A percentile compares a stretch with the other conserved stretches of the same genome.
Conservation (phyloP, 2,797 vertebrate species). For the Tangara arthus region DNA sequence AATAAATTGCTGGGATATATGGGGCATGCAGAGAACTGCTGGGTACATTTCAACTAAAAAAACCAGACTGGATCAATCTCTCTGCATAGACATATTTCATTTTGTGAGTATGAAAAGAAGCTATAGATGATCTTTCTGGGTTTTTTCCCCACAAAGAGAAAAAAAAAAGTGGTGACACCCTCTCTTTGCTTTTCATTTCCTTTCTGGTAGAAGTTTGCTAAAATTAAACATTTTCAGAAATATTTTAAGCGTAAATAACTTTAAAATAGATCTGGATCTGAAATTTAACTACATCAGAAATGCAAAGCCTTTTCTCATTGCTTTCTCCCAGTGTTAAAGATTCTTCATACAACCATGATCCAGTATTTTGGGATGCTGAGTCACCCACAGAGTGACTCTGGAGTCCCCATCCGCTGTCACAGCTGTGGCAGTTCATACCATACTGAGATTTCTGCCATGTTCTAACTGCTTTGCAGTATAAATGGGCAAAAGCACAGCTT, state of each 20-base stretch:
- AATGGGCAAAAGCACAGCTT: not conserved
- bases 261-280: not conserved
- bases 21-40: not conserved
- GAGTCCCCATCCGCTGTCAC: not conserved
- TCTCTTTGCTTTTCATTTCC: not conserved
- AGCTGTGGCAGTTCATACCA: not conserved
- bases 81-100: not conserved
- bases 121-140: not conserved
- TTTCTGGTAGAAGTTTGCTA: not conserved
- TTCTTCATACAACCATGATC: not conserved
- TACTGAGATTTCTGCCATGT: not conserved
- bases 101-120: not conserved
- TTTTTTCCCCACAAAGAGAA: not conserved
- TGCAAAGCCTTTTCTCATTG: not conserved
- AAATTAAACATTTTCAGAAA: not conserved
- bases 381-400: not conserved
- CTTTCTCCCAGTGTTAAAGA: not conserved
- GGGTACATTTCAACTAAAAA: not conserved
- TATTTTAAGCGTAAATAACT: not conserved
- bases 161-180: not conserved
- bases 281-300: not conserved
- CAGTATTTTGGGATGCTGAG: not conserved
- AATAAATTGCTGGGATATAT: conserved; percentile 24
- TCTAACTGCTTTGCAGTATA: not conserved
- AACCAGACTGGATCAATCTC: not conserved